Evolutionary conservation across 2,888 invertebrate genomes (phyloP).

Genomic region (Choreutis nemorana): DNA sequence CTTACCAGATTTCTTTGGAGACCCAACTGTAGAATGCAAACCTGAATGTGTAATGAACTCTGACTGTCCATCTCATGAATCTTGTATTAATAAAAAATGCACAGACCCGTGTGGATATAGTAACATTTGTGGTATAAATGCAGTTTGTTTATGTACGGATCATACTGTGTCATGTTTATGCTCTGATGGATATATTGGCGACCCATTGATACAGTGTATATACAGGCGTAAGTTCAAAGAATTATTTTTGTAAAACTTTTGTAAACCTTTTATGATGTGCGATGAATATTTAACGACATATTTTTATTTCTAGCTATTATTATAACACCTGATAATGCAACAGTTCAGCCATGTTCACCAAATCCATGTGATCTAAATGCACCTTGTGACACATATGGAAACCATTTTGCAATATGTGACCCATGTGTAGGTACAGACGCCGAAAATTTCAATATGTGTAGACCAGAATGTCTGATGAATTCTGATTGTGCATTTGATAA

Average conservation of each 20-base stretch:
- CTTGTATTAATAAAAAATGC: slow-evolving; percentile 80
- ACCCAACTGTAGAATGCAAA: slow-evolving; percentile 78
- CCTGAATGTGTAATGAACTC: slow-evolving; percentile 86
- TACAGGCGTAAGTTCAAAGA: slow-evolving; percentile 45
- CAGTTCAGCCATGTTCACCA: slow-evolving; percentile 75
- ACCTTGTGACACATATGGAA: slow-evolving; percentile 74
- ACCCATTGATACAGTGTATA: slow-evolving; percentile 80
- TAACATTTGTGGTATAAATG: slow-evolving; percentile 81
- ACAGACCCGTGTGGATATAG: slow-evolving; percentile 74
- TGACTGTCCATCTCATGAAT: slow-evolving; percentile 77
- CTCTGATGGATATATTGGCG: slow-evolving; percentile 78
- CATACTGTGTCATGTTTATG: slow-evolving; percentile 87
- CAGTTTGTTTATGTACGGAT: slow-evolving; percentile 79
- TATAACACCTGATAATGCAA: slow-evolving; percentile 66
- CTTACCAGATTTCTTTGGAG: slow-evolving; percentile 77
- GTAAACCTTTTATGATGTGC: slow-evolving; percentile 1
- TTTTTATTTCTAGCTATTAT: slow-evolving; percentile 46
- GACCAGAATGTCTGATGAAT: slow-evolving; percentile 83
- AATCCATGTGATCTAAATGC: slow-evolving; percentile 78
- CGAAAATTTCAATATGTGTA: slow-evolving; percentile 75
- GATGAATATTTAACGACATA: no score
- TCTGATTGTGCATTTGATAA: slow-evolving; percentile 81
- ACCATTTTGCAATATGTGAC: slow-evolving; percentile 81
- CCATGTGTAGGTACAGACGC: slow-evolving; percentile 75
- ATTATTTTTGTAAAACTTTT: neutral